These are phyloP conservation scores for Clistopyga incitator DNA, from an alignment of 2,888 invertebrate genomes.

Conservation along the genomic window DNA sequence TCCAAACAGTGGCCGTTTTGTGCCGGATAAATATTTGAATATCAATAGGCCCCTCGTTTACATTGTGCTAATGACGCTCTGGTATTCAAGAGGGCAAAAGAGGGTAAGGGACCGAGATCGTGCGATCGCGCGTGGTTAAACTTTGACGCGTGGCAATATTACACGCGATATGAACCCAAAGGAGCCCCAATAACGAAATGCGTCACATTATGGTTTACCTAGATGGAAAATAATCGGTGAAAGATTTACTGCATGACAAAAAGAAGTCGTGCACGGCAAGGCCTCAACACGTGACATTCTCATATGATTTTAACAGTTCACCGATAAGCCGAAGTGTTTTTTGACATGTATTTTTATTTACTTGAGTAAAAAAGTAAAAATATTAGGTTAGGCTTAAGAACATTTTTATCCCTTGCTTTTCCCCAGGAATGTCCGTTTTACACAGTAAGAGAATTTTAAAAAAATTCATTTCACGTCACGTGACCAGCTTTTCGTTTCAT, in stretches of 20 bases:
- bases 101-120: conserved; percentile 62
- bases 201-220: conserved; percentile 51
- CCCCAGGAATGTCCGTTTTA: too few species aligned
- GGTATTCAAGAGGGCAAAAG: conserved; percentile 52
- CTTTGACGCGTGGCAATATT: conserved; percentile 77
- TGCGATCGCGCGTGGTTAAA: conserved; percentile 58
- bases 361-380: too few species aligned
- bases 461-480: neutral
- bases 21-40: conserved; percentile 77
- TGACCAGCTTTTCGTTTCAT: neutral
- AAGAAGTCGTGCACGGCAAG: neutral
- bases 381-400: too few species aligned
- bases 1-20: conserved; percentile 70
- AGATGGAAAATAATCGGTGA: conserved; percentile 56
- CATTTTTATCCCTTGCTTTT: too few species aligned
- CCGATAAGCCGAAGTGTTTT: too few species aligned
- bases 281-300: too few species aligned
- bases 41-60: conserved; percentile 66
- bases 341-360: too few species aligned
- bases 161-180: conserved; percentile 75
- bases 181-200: conserved; percentile 45
- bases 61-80: neutral
- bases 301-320: too few species aligned
- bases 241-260: conserved; percentile 24
- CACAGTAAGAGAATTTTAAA: too few species aligned